Base-by-base conservation (phyloP, 2,888 invertebrate genomes). In the Apodemia hepburni region DNA sequence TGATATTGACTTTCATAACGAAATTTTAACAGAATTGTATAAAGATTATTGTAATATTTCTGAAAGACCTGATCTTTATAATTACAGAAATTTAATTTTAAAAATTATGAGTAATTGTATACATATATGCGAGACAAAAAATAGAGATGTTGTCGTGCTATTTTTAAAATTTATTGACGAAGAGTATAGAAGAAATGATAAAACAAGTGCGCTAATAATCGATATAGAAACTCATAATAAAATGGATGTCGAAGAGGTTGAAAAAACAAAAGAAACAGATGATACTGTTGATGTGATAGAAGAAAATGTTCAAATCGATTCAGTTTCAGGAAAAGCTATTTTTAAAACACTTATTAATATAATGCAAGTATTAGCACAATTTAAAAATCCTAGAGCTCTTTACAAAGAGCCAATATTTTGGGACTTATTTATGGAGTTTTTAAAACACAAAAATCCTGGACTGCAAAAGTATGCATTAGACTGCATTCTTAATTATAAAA, bases 401-500 rank as follows among this genome's bases (percentile, higher is more conserved):
- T 95, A 95, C 74, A 94, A 94, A 68, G 97, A 97, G 79, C 86
- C 94, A 0, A 94, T 97, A 69, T 90, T 99, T 65, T 93, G 93
- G 75, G 93, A 93, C 65, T 92, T 96, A n/a, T 97, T 95, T 74
- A 92, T 95, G 77, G 95, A 98, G 77, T 93, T 99, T 61, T 80
- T 99, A 9, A 94, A 95, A 59, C 95, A 97, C 66, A 95, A 95
- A 73, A 96, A 96, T 81, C 83, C 94, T 0, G 94, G 94, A 0
- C 90, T 99, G 7, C 99, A 99, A 82, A 97, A 95, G 80, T 93
- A 94, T 61, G 97, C 98, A 0, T 84, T 99, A 51, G 96, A 96
- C 75, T 99, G 98, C 79, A 83, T 99, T 1, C 87, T 97, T 72
- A 94, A 96, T 0, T 99, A 98, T 82, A 97, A 96, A 79, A 93